phyloP scores from a whole-genome alignment of 2,797 vertebrate species.

The Galaxias olidus region DNA sequence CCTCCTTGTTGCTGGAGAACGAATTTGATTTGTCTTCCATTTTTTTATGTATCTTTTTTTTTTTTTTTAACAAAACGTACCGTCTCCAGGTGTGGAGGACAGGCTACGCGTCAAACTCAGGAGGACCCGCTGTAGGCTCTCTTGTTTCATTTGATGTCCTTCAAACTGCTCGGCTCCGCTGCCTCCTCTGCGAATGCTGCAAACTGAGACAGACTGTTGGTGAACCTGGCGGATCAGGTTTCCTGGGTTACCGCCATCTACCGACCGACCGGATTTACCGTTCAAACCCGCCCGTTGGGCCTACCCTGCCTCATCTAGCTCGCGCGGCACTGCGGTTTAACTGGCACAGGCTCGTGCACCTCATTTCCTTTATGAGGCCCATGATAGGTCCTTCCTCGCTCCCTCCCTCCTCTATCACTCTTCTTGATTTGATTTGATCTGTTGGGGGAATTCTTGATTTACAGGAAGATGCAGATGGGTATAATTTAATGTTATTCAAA shows the following conservation, averaged over 20 bases:
- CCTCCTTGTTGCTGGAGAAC: constrained; percentile 89
- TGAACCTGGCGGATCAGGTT: constrained; percentile 75
- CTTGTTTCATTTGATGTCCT: constrained; percentile 80
- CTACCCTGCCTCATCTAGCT: constrained; percentile 36
- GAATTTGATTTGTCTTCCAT: constrained; percentile 93
- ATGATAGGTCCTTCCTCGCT: not conserved
- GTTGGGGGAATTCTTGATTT: constrained; percentile 17
- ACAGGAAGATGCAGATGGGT: constrained; percentile 11
- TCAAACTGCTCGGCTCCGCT: constrained; percentile 77
- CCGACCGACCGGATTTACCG: constrained; percentile 67
- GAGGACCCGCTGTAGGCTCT: constrained; percentile 77
- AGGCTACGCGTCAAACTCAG: constrained; percentile 67
- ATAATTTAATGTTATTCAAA: not conserved
- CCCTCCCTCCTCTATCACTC: constrained; percentile 22
- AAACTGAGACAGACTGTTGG: constrained; percentile 72
- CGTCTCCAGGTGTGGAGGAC: constrained; percentile 73
- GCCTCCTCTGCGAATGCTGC: constrained; percentile 79
- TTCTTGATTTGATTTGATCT: too few relatives aligned
- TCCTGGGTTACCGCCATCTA: constrained; percentile 83
- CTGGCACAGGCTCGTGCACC: constrained; percentile 69
- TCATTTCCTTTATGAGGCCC: constrained; percentile 68
- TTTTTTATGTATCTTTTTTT: constrained; percentile 42
- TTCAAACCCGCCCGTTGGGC: constrained; percentile 40
- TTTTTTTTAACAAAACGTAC: constrained; percentile 44
- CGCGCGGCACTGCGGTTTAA: constrained; percentile 75